Evolutionary conservation across 2,888 invertebrate species (phyloP).

Genomic region (Apamea monoglypha): DNA sequence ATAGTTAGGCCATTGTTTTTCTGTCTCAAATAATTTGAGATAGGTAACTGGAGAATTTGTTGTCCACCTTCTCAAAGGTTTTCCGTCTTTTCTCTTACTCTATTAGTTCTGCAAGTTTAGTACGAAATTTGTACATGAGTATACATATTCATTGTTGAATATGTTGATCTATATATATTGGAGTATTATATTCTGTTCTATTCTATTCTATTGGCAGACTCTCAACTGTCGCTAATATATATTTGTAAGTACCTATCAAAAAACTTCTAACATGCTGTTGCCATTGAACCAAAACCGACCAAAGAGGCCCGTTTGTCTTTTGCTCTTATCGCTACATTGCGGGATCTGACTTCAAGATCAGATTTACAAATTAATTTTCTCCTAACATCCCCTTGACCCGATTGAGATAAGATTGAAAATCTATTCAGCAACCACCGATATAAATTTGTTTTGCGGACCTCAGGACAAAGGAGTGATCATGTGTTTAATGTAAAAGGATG

Average conservation of each 20-base stretch:
- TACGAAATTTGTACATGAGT: background rate
- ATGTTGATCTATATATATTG: too few relatives aligned
- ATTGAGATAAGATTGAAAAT: conserved; percentile 52
- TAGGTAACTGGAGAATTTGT: background rate
- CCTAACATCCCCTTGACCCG: conserved; percentile 45
- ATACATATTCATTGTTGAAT: background rate
- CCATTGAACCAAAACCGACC: conserved; percentile 70
- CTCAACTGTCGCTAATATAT: background rate
- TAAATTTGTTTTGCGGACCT: conserved; percentile 41
- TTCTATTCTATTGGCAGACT: too few relatives aligned
- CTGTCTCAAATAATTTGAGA: background rate
- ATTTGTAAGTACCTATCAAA: conserved; percentile 17
- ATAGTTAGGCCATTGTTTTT: background rate
- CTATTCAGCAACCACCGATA: conserved; percentile 31
- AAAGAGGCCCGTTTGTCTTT: conserved; percentile 80
- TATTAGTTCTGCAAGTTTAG: background rate
- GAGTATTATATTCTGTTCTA: too few relatives aligned
- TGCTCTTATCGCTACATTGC: conserved; percentile 78
- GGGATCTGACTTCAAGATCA: conserved; percentile 77
- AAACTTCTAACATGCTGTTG: conserved; percentile 30
- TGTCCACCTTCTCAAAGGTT: background rate
- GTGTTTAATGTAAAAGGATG: conserved; percentile 50
- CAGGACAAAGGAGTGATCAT: conserved; percentile 42
- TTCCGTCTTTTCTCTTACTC: background rate
- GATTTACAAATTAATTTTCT: conserved; percentile 61